These are phyloP conservation scores for Gymnocheta viridis DNA, from an alignment of 2,888 invertebrate species.

Conservation along the genomic window DNA sequence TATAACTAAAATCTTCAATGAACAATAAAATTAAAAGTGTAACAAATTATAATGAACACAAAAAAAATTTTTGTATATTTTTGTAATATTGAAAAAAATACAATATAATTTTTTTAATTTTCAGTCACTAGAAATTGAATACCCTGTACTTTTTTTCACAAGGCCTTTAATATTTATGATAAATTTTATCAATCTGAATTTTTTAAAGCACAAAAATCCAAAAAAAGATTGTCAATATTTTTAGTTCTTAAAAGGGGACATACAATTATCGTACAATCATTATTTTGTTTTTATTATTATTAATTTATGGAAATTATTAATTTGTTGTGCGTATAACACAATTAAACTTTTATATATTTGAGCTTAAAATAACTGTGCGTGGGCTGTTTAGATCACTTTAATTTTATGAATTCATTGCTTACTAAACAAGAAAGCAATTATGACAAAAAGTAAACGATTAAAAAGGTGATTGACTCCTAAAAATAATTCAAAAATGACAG, in stretches of 20 bases:
- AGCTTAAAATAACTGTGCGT: slow-evolving; percentile 43
- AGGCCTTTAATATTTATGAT: too few relatives aligned
- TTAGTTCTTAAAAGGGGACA: neutral
- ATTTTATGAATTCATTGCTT: neutral
- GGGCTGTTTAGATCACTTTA: slow-evolving; percentile 26
- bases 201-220: neutral
- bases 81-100: too few relatives aligned
- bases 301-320: slow-evolving; percentile 4
- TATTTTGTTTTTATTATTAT: too few relatives aligned
- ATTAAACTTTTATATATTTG: slow-evolving; percentile 1
- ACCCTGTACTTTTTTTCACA: too few relatives aligned
- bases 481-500: neutral
- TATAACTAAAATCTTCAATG: neutral
- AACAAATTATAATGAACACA: neutral
- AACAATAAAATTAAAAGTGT: neutral
- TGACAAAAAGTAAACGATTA: neutral
- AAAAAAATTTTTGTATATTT: too few relatives aligned
- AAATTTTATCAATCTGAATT: neutral
- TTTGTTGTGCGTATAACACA: slow-evolving; percentile 27
- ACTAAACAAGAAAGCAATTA: slow-evolving; percentile 8
- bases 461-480: slow-evolving; percentile 23
- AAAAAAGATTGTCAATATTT: neutral
- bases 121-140: too few relatives aligned
- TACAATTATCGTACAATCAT: neutral
- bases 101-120: too few relatives aligned